A percentile compares a stretch with the other conserved stretches of the same genome.
These are phyloP conservation scores for Drosophila mayri DNA, from an alignment of 1,140 invertebrate genomes.

Conservation along the genomic window DNA sequence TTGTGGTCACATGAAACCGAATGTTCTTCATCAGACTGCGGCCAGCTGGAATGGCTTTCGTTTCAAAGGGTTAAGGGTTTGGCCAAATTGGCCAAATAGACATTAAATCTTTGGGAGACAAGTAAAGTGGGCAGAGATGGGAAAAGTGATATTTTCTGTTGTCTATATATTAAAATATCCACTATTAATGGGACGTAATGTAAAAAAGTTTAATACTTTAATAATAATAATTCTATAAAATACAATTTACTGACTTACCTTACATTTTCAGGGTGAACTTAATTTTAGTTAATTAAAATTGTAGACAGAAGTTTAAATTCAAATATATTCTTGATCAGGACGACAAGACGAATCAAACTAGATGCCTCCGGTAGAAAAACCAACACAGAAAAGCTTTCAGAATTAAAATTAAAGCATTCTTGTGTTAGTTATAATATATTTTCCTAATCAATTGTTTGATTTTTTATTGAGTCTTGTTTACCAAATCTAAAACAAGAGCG, in stretches of 20 bases:
- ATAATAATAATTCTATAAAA: too few species aligned
- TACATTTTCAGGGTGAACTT: too few species aligned
- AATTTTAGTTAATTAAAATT: too few species aligned
- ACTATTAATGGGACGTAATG: too few species aligned
- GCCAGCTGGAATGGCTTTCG: constrained; percentile 25
- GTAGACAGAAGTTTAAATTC: neutral
- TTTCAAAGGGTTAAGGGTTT: constrained; percentile 27
- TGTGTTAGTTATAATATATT: neutral
- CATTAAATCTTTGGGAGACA: constrained; percentile 26
- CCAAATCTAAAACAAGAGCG: neutral
- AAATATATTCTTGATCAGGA: neutral
- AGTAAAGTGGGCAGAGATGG: neutral
- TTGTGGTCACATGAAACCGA: constrained; percentile 57
- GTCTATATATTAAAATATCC: neutral
- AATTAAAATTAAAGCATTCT: neutral
- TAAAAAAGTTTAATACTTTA: too few species aligned
- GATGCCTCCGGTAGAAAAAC: too few species aligned
- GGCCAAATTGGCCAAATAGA: constrained; percentile 31
- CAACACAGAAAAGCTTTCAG: neutral
- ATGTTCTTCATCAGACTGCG: constrained; percentile 45
- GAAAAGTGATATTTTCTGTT: neutral
- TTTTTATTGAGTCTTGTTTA: neutral
- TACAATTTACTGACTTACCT: too few species aligned
- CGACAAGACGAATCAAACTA: neutral
- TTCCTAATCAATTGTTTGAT: neutral